phyloP scores from a whole-genome alignment of 1,140 invertebrate genomes.

The Caenorhabditis latens region DNA sequence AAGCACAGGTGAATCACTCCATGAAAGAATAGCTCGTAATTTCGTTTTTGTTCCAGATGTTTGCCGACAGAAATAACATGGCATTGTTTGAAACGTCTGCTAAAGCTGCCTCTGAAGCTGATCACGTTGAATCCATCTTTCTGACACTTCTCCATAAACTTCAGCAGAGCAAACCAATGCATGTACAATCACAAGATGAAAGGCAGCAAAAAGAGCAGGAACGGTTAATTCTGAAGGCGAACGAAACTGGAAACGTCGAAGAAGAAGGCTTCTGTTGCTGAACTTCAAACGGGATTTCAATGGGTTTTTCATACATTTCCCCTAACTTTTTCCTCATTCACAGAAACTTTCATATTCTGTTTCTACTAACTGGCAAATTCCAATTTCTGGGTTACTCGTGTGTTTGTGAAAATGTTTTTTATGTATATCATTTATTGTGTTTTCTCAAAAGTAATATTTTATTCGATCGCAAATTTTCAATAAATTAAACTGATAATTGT shows the following conservation, averaged over 20 bases:
- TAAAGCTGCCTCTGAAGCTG: conserved; percentile 84
- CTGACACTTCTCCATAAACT: conserved; percentile 86
- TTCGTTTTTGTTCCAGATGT: conserved; percentile 67
- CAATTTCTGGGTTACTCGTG: not conserved
- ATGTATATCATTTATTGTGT: conserved; percentile 26
- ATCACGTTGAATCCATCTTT: conserved; percentile 88
- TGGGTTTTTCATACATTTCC: not conserved
- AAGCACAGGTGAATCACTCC: conserved; percentile 80
- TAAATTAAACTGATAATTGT: not conserved
- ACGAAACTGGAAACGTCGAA: conserved; percentile 69
- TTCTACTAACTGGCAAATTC: conserved; percentile 15
- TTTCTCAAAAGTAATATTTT: not conserved
- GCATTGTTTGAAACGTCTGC: conserved; percentile 87
- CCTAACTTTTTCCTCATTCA: not conserved
- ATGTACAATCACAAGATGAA: conserved; percentile 75
- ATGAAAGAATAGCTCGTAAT: not conserved
- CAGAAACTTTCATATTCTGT: not conserved
- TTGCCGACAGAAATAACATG: conserved; percentile 78
- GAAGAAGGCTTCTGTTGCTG: conserved; percentile 72
- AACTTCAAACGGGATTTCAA: conserved; percentile 10
- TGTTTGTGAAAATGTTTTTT: not conserved
- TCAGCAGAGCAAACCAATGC: conserved; percentile 83
- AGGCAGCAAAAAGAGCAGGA: conserved; percentile 65
- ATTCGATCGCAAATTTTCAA: not conserved
- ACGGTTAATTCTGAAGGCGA: conserved; percentile 72